Base-by-base conservation (phyloP, 2,797 vertebrate genomes). In the Pseudochaenichthys georgianus region DNA sequence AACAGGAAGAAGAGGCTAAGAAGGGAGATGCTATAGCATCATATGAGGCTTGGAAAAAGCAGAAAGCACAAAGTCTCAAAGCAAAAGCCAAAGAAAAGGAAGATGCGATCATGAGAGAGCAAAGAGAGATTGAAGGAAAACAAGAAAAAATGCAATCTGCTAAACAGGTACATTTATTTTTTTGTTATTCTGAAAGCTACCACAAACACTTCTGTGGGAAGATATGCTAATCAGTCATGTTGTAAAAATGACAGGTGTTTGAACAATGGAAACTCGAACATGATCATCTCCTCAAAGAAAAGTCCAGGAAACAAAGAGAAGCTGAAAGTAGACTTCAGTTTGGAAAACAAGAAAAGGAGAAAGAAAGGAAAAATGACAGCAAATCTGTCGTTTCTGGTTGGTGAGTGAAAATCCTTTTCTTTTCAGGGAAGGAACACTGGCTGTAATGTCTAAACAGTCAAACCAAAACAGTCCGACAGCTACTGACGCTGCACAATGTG, bases 21-120 rank as follows among this genome's bases (percentile, higher is more conserved):
- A 97, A 85, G 88, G 94, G 95, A 71, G 96, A 96, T 66, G 96
- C 96, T 12, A 80, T 91, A 75, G 95, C 94, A 4, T 96, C 96
- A 13, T 99, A 96, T 78, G 92, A 96, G 75, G 96, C 97, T 19
- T 99, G 98, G 98, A 97, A 96, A 82, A 92, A 95, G 70, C 96
- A 95, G 87, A 99, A 99, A 84, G 82, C 73, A 41, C 94, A 94
- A 67, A 91, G 84, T 73, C 88, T 96, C 59, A 96, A 93, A 93
- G 93, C 88, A 48, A 90, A 94, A 77, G 87, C 77, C 12, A 94
- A 92, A 72, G 93, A 95, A 85, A 96, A 94, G 78, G 94, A 93
- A 51, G 88, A 92, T 2, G 89, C 85, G 15, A 89, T 94, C 5
- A 91, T 83, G 74, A 94, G 93, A 78, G 93, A 95, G 77, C 94